Conservation (phyloP, 1,140 invertebrate genomes). For the Fopius arisanus region DNA sequence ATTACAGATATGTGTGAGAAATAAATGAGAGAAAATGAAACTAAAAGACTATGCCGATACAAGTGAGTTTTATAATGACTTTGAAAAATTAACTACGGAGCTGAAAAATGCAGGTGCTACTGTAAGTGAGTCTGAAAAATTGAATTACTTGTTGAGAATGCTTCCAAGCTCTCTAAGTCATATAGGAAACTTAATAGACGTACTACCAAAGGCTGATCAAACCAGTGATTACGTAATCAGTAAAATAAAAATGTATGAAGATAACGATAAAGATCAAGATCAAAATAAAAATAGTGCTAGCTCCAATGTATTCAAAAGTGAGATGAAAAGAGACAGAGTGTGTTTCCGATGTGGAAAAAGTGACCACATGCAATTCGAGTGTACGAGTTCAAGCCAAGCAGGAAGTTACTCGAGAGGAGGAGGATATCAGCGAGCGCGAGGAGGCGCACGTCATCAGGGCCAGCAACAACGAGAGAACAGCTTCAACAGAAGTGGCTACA, state of each 20-base stretch:
- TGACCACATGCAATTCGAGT: constrained; percentile 27
- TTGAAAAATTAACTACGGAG: constrained; percentile 44
- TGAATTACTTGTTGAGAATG: constrained; percentile 50
- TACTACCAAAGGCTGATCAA: constrained; percentile 11
- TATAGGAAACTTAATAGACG: constrained; percentile 45
- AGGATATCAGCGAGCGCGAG: constrained; percentile 4
- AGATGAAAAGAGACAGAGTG: constrained; percentile 19
- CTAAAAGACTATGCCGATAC: constrained; percentile 37
- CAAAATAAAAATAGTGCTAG: constrained; percentile 10
- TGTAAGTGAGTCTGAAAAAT: constrained; percentile 43
- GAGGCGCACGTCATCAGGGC: neutral
- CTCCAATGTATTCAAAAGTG: constrained; percentile 27
- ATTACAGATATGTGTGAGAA: constrained; percentile 41
- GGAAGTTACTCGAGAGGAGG: neutral
- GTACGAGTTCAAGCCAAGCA: neutral
- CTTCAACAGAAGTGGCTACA: neutral
- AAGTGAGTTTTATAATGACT: constrained; percentile 40
- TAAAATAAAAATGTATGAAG: constrained; percentile 25
- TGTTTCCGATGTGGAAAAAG: constrained; percentile 25
- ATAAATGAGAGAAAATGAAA: constrained; percentile 40
- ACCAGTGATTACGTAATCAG: constrained; percentile 27
- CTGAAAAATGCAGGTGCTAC: constrained; percentile 41
- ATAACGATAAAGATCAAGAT: constrained; percentile 1
- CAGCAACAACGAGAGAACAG: neutral
- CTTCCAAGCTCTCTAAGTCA: constrained; percentile 42